A percentile compares a stretch with the other conserved stretches of the same genome.
These are phyloP conservation scores for Trilocha varians DNA, from an alignment of 2,888 invertebrate species.

Conservation along the genomic window DNA sequence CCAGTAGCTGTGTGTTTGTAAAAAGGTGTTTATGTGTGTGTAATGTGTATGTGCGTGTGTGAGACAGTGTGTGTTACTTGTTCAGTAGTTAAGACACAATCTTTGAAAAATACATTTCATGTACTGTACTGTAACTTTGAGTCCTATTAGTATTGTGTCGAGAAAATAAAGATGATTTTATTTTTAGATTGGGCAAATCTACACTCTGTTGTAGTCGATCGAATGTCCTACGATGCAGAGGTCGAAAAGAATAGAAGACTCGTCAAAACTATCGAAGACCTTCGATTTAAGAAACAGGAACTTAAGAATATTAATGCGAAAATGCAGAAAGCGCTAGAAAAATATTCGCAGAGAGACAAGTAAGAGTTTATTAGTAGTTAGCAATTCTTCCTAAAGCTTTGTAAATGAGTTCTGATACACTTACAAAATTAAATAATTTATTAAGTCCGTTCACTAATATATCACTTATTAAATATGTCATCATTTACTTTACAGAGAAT, in stretches of 20 bases:
- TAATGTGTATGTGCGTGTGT: too few species aligned
- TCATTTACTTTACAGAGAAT: slow-evolving; percentile 33
- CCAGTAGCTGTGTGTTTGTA: too few species aligned
- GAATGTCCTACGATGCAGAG: slow-evolving; percentile 63
- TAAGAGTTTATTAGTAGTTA: not conserved
- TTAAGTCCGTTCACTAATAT: not conserved
- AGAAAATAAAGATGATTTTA: too few species aligned
- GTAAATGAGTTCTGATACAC: too few species aligned
- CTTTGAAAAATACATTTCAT: too few species aligned
- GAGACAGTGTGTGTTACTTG: too few species aligned
- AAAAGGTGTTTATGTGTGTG: too few species aligned
- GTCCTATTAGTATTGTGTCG: too few species aligned
- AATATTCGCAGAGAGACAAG: slow-evolving; percentile 22
- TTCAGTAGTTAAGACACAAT: too few species aligned
- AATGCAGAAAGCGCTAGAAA: slow-evolving; percentile 49
- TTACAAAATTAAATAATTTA: too few species aligned
- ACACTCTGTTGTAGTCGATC: slow-evolving; percentile 59
- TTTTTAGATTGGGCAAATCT: slow-evolving; percentile 56
- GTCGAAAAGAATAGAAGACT: slow-evolving; percentile 62
- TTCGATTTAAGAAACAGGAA: slow-evolving; percentile 67
- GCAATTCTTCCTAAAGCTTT: not conserved
- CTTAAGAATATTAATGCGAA: slow-evolving; percentile 40
- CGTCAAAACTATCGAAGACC: slow-evolving; percentile 49
- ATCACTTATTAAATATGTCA: not conserved
- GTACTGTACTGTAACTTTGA: too few species aligned